A percentile compares a stretch with the other conserved stretches of the same genome.
These are phyloP conservation scores for Parnassius orleans DNA, from an alignment of 2,888 invertebrate genomes.

Conservation along the genomic window DNA sequence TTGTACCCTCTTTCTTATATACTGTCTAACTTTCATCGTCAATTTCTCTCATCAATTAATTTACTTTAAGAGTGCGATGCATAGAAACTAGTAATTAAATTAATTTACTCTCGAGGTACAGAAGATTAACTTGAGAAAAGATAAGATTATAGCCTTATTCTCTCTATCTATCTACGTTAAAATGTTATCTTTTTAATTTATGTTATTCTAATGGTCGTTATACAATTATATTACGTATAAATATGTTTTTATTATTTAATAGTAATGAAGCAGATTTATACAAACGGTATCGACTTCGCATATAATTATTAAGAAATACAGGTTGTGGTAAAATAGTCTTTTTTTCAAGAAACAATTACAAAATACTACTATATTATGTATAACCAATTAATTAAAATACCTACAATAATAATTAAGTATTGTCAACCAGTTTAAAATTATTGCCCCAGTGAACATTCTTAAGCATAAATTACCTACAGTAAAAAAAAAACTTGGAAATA, in stretches of 20 bases:
- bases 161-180: too few relatives aligned
- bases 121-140: background rate
- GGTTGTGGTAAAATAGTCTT: too few relatives aligned
- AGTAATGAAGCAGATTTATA: too few relatives aligned
- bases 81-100: background rate
- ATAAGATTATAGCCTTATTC: background rate
- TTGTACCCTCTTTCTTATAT: too few relatives aligned
- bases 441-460: background rate
- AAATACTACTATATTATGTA: constrained; percentile 11
- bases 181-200: background rate
- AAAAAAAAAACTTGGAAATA: background rate
- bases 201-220: constrained; percentile 1
- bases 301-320: too few relatives aligned
- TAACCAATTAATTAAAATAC: constrained; percentile 11
- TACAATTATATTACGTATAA: background rate
- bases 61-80: background rate
- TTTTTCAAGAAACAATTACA: background rate
- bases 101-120: background rate
- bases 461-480: constrained; percentile 1
- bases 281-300: too few relatives aligned
- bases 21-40: too few relatives aligned
- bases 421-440: constrained; percentile 10
- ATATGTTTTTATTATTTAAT: too few relatives aligned
- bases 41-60: too few relatives aligned
- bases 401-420: constrained; percentile 7